These are phyloP conservation scores for Drosophila asahinai DNA, from an alignment of 1,140 invertebrate genomes.

Conservation along the genomic window DNA sequence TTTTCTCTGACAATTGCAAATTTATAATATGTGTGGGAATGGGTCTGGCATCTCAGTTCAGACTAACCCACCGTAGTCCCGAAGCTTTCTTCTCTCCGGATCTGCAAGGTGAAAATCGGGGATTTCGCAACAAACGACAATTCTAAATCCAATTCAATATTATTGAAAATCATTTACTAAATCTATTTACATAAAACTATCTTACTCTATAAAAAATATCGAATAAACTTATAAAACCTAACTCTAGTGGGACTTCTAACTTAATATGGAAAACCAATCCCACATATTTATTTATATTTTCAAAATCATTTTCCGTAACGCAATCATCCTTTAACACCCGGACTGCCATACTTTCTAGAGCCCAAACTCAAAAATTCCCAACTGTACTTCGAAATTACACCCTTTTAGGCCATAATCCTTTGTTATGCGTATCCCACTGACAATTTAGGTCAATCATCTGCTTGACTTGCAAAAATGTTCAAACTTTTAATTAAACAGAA, in stretches of 20 bases:
- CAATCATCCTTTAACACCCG: background rate
- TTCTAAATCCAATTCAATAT: too few species aligned
- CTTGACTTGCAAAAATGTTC: conserved; percentile 69
- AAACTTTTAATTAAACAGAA: conserved; percentile 60
- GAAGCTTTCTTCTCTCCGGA: too few species aligned
- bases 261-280: too few species aligned
- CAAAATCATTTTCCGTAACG: background rate
- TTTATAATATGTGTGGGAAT: background rate
- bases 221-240: too few species aligned
- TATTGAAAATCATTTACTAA: too few species aligned
- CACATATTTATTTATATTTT: background rate
- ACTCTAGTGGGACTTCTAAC: too few species aligned
- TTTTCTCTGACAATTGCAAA: background rate
- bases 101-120: too few species aligned
- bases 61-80: too few species aligned
- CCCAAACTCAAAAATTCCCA: background rate
- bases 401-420: conserved; percentile 21
- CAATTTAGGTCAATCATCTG: conserved; percentile 72
- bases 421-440: conserved; percentile 29
- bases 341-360: background rate
- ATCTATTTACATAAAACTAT: too few species aligned
- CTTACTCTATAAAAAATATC: too few species aligned
- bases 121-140: too few species aligned
- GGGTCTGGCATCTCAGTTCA: too few species aligned
- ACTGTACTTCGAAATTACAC: conserved; percentile 15